These are phyloP conservation scores for Schizaphis graminum DNA, from an alignment of 2,888 invertebrate genomes.

Conservation along the genomic window DNA sequence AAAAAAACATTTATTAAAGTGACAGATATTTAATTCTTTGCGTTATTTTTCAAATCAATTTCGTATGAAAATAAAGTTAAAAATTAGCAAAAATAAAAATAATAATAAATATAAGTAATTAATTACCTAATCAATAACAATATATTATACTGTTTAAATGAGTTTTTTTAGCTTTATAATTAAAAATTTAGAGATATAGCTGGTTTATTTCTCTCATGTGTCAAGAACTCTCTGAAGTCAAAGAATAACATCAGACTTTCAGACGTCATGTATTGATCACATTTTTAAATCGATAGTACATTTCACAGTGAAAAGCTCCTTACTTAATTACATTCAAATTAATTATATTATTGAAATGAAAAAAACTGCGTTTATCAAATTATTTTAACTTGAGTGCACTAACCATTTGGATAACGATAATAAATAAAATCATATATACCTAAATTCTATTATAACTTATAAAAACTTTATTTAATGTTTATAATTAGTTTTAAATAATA, in stretches of 20 bases:
- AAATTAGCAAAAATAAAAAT: background rate
- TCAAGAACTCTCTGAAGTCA: background rate
- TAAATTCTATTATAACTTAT: background rate
- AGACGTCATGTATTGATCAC: background rate
- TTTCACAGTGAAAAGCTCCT: background rate
- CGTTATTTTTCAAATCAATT: background rate
- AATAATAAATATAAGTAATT: background rate
- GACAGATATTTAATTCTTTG: background rate
- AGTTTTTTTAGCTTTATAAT: background rate
- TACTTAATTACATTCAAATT: background rate
- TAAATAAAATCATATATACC: background rate
- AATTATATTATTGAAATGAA: background rate
- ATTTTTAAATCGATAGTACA: background rate
- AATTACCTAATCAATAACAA: background rate
- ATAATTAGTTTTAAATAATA: conserved; percentile 12
- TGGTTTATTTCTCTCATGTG: background rate
- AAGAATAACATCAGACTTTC: background rate
- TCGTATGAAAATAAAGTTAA: background rate
- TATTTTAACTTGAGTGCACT: background rate
- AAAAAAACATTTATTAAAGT: background rate
- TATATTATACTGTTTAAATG: background rate
- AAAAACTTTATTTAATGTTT: background rate
- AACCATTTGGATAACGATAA: background rate
- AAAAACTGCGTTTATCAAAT: background rate
- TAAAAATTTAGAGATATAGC: background rate